Evolutionary conservation across 2,888 invertebrate genomes (phyloP).

Genomic region (Heterodera filipjevi): DNA sequence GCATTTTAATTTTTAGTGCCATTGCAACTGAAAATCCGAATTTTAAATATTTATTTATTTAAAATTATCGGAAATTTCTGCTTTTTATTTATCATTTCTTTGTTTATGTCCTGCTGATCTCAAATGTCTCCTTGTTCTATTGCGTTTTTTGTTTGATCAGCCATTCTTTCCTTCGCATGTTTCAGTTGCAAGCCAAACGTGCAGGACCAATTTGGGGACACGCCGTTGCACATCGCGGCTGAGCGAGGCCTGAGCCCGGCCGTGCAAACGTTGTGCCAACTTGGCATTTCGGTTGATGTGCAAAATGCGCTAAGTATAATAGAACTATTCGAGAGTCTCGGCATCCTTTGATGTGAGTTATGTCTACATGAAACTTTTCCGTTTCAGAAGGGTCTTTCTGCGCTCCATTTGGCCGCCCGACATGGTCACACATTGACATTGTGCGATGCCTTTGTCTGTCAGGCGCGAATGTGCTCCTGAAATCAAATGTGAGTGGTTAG

Average conservation of each 20-base stretch:
- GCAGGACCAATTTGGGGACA: slow-evolving; percentile 69
- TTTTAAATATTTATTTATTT: no score
- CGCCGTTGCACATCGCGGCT: slow-evolving; percentile 72
- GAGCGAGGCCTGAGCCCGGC: slow-evolving; percentile 70
- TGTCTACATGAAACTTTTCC: no score
- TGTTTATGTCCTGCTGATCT: no score
- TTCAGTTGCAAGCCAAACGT: slow-evolving; percentile 68
- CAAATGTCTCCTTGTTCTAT: no score
- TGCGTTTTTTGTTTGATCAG: no score
- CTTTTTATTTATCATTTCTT: no score
- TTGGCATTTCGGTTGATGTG: slow-evolving; percentile 73
- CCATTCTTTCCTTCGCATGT: neutral
- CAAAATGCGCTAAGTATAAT: slow-evolving; percentile 70
- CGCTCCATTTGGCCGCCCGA: slow-evolving; percentile 77
- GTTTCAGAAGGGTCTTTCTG: slow-evolving; percentile 66
- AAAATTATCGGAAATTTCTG: no score
- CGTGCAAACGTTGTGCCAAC: slow-evolving; percentile 72
- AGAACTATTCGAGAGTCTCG: no score
- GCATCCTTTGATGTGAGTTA: no score
- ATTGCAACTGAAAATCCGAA: no score
- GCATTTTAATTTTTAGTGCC: no score
- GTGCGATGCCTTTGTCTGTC: slow-evolving; percentile 76
- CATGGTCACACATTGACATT: slow-evolving; percentile 76
- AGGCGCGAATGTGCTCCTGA: slow-evolving; percentile 71
- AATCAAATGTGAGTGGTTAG: slow-evolving; percentile 55